Percentiles rank a stretch among this genome's conserved stretches.
Conservation (phyloP, 2,797 vertebrate genomes). For the Chiroxiphia lanceolata region DNA sequence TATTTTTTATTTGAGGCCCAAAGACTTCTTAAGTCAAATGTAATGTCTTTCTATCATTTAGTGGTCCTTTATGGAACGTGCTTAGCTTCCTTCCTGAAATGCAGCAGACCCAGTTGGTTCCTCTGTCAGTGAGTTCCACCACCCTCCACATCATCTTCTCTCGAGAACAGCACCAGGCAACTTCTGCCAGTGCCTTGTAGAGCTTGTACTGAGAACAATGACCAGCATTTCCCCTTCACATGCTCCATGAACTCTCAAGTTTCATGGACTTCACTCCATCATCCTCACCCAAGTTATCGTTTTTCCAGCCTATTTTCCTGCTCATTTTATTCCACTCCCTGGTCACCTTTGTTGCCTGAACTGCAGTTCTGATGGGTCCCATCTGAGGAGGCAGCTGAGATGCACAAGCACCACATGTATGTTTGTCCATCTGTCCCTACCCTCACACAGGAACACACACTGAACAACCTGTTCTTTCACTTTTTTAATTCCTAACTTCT, state of each 20-base stretch:
- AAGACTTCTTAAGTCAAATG: background rate
- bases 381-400: background rate
- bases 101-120: background rate
- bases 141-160: background rate
- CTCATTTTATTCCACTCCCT: background rate
- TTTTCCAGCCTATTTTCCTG: background rate
- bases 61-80: background rate
- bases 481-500: background rate
- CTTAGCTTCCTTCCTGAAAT: background rate
- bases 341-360: background rate
- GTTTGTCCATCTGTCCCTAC: background rate
- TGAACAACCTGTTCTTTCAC: background rate
- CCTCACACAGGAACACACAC: background rate
- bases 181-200: background rate
- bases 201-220: background rate
- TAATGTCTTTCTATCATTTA: background rate
- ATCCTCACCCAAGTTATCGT: background rate
- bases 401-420: accelerated
- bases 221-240: background rate
- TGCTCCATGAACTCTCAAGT: background rate
- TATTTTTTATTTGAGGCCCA: background rate
- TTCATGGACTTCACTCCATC: background rate
- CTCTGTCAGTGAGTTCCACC: background rate
- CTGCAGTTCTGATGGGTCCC: accelerated
- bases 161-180: background rate